Conservation (phyloP, 2,113 vertebrate genomes). For the Eptatretus burgeri region DNA sequence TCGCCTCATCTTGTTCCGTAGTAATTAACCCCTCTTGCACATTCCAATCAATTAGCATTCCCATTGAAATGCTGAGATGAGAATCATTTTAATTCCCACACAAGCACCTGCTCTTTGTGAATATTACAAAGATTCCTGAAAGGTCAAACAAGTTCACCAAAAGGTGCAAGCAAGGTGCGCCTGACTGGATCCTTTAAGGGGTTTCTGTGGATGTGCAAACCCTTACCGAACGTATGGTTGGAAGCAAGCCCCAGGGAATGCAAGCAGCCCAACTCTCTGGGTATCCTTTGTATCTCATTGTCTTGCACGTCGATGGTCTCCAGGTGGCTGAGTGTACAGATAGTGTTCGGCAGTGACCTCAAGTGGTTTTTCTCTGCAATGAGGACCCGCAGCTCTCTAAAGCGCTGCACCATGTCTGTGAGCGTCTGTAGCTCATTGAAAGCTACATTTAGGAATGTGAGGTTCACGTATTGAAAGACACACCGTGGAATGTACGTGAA, state of each 20-base stretch:
- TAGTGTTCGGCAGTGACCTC: conserved; percentile 31
- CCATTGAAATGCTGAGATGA: conserved; percentile 8
- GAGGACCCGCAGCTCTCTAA: conserved; percentile 47
- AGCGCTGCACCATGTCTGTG: conserved; percentile 46
- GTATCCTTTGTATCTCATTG: conserved; percentile 49
- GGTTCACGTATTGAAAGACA: conserved; percentile 35
- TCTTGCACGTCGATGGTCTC: conserved; percentile 61
- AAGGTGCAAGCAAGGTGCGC: conserved; percentile 43
- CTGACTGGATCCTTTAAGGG: conserved; percentile 41
- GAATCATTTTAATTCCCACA: background rate
- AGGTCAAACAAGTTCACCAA: conserved; percentile 38
- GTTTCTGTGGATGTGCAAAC: conserved; percentile 55
- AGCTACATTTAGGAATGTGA: conserved; percentile 59
- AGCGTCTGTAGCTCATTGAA: conserved; percentile 55
- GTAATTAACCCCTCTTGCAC: conserved; percentile 15
- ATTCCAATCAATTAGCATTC: conserved; percentile 9
- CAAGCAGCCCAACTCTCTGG: conserved; percentile 37
- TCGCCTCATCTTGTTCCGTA: too few relatives aligned
- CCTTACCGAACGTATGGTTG: conserved; percentile 66
- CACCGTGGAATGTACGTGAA: conserved; percentile 51
- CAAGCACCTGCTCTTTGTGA: background rate
- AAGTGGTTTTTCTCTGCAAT: conserved; percentile 52
- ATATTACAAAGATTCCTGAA: conserved; percentile 42
- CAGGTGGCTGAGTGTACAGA: conserved; percentile 34
- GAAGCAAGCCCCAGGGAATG: conserved; percentile 29